Conservation (phyloP, 1,140 invertebrate species). For the Pogonus chalceus region DNA sequence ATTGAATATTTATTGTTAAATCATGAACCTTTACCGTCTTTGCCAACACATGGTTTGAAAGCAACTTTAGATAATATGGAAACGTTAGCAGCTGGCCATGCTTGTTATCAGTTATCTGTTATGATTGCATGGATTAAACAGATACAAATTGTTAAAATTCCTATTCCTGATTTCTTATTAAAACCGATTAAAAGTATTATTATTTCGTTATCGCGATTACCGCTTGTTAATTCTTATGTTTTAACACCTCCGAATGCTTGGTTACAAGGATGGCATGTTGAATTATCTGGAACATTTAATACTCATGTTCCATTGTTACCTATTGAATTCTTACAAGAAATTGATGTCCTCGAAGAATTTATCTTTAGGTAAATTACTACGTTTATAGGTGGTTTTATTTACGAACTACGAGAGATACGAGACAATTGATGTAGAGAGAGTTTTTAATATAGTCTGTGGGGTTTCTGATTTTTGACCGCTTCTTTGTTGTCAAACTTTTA, state of each 20-base stretch:
- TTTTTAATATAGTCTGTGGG: too few relatives aligned
- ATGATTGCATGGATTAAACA: conserved; percentile 43
- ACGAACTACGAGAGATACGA: neutral
- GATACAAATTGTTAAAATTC: conserved; percentile 16
- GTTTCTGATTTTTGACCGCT: too few relatives aligned
- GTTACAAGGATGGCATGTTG: conserved; percentile 49
- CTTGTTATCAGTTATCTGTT: conserved; percentile 39
- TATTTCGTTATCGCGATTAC: conserved; percentile 47
- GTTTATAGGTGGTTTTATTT: neutral
- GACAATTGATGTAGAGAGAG: conserved; percentile 13
- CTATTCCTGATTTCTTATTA: conserved; percentile 36
- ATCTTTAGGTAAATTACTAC: conserved; percentile 46
- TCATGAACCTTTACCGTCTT: conserved; percentile 25
- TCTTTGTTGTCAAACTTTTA: too few relatives aligned
- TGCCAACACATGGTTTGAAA: conserved; percentile 28
- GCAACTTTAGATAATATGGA: conserved; percentile 30
- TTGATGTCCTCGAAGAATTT: conserved; percentile 62
- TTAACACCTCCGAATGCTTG: conserved; percentile 55
- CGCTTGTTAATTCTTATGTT: conserved; percentile 57
- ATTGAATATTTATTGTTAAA: conserved; percentile 25
- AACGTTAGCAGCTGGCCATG: conserved; percentile 32
- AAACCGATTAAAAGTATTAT: conserved; percentile 38
- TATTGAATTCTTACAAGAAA: conserved; percentile 56
- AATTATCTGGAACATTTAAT: conserved; percentile 39
- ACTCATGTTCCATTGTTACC: conserved; percentile 48